Evolutionary conservation across 2,113 vertebrate species (phyloP).

Genomic region (Podocnemis expansa): DNA sequence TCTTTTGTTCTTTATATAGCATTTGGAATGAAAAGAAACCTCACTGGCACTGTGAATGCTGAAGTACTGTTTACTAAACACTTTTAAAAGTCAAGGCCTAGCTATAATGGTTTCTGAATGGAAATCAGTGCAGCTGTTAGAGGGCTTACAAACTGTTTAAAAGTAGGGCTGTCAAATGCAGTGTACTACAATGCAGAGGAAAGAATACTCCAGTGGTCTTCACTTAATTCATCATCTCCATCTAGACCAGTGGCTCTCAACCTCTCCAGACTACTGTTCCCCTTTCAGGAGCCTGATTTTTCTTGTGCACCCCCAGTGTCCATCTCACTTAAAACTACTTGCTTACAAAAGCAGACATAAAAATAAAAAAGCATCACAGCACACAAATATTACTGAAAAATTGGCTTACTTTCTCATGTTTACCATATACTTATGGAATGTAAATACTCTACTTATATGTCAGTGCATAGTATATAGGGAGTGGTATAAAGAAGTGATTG

Average conservation of each 20-base stretch:
- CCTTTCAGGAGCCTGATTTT: background rate
- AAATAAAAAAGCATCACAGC: too few relatives aligned
- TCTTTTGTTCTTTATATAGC: background rate
- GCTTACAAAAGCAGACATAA: too few relatives aligned
- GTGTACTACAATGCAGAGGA: background rate
- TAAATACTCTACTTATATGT: too few relatives aligned
- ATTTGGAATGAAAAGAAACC: background rate
- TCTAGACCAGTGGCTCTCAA: slow-evolving; percentile 49
- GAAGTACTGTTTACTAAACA: background rate
- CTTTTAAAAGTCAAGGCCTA: background rate
- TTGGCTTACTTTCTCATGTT: too few relatives aligned
- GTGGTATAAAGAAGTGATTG: too few relatives aligned
- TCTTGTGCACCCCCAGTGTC: background rate
- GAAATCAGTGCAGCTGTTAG: background rate
- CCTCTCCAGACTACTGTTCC: rapidly evolving
- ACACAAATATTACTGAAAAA: too few relatives aligned
- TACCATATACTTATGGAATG: too few relatives aligned
- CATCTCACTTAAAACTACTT: too few relatives aligned
- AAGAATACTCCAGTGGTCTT: slow-evolving; percentile 31
- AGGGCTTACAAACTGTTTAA: background rate
- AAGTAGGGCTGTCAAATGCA: too few relatives aligned
- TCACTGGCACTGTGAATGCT: background rate
- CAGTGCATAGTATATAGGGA: too few relatives aligned
- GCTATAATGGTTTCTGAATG: background rate
- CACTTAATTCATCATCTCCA: background rate